These are phyloP conservation scores for Metellina segmentata DNA, from an alignment of 2,888 invertebrate species.

Conservation along the genomic window DNA sequence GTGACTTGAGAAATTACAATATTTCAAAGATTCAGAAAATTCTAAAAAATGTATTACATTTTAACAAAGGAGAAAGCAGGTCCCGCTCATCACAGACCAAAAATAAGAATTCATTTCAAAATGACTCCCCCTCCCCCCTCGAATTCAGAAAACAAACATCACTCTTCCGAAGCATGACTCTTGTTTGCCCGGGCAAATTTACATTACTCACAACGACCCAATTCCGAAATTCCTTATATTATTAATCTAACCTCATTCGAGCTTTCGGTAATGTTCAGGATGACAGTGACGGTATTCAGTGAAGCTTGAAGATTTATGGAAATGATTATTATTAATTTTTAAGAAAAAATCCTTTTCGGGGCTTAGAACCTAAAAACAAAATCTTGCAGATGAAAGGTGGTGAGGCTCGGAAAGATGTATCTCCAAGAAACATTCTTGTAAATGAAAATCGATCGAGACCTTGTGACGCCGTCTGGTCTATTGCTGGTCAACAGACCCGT, in stretches of 20 bases:
- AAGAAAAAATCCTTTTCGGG: not conserved
- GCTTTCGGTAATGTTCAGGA: not conserved
- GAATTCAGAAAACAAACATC: not conserved
- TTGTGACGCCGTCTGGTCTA: slow-evolving; percentile 55
- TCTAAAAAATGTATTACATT: too few species aligned
- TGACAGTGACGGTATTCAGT: not conserved
- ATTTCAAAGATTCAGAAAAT: too few species aligned
- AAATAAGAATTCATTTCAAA: too few species aligned
- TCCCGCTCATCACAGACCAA: too few species aligned
- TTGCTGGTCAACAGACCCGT: not conserved
- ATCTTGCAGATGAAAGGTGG: not conserved
- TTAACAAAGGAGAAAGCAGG: too few species aligned
- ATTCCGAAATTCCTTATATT: not conserved
- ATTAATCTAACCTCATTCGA: not conserved
- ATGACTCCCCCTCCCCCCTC: not conserved
- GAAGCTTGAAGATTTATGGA: not conserved
- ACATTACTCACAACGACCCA: not conserved
- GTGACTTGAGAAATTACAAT: too few species aligned
- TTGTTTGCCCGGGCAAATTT: not conserved
- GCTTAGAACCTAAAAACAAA: not conserved
- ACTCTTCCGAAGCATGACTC: not conserved
- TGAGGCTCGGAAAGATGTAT: slow-evolving; percentile 7
- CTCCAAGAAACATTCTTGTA: slow-evolving; percentile 20
- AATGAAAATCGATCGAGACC: slow-evolving; percentile 39
- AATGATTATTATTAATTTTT: not conserved